Evolutionary conservation across 2,888 invertebrate species (phyloP).

Genomic region (Hypomecis atomaria): DNA sequence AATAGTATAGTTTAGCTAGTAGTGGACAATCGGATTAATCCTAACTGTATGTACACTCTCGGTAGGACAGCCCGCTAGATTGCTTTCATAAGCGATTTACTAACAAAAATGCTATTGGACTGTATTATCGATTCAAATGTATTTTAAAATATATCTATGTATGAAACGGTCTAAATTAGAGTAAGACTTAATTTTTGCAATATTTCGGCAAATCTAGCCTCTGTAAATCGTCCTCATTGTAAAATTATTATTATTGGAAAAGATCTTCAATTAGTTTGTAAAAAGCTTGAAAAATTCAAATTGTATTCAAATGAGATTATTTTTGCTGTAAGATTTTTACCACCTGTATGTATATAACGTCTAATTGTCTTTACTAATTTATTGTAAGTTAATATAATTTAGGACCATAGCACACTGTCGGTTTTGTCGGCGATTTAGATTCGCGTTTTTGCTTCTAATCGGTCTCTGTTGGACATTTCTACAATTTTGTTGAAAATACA

Average conservation of each 20-base stretch:
- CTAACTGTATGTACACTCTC: too few relatives aligned
- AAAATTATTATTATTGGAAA: background rate
- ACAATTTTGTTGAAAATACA: too few relatives aligned
- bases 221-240: background rate
- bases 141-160: too few relatives aligned
- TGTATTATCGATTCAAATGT: too few relatives aligned
- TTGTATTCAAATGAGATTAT: conserved; percentile 32
- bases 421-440: background rate
- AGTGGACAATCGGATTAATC: too few relatives aligned
- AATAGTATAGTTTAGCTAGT: too few relatives aligned
- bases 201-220: conserved; percentile 2
- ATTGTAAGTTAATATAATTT: background rate
- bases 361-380: conserved; percentile 3
- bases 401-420: background rate
- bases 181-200: background rate
- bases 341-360: conserved; percentile 24
- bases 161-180: background rate
- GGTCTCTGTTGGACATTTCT: too few relatives aligned
- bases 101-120: too few relatives aligned
- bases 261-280: conserved; percentile 18
- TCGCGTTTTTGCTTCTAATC: too few relatives aligned
- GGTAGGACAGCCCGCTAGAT: too few relatives aligned
- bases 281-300: conserved; percentile 2
- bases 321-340: conserved; percentile 26
- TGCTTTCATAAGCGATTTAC: too few relatives aligned